Percentiles rank a stretch among this genome's conserved stretches.
Evolutionary conservation across 2,888 invertebrate genomes (phyloP).

Genomic region (Allygus modestus): DNA sequence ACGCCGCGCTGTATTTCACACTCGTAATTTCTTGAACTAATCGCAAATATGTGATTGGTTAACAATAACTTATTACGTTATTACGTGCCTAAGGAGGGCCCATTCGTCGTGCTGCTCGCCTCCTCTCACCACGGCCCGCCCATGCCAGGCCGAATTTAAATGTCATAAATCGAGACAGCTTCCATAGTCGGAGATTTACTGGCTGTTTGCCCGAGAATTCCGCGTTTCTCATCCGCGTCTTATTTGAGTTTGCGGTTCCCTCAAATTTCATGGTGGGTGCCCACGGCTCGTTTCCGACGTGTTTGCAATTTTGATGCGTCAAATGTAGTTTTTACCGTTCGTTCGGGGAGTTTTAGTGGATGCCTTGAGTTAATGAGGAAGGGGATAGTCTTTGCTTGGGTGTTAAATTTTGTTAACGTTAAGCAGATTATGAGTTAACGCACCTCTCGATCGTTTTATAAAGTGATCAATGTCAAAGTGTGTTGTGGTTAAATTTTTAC

Average conservation of each 20-base stretch:
- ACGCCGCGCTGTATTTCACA: constrained; percentile 52
- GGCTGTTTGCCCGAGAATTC: constrained; percentile 25
- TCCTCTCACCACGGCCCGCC: constrained; percentile 29
- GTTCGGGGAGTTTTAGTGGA: background rate
- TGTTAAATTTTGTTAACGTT: too few species aligned
- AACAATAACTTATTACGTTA: constrained; percentile 59
- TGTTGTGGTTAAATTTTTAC: too few species aligned
- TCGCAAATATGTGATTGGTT: constrained; percentile 59
- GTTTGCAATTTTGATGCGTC: background rate
- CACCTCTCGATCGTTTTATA: too few species aligned
- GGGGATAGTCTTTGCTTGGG: too few species aligned
- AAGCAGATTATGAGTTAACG: too few species aligned
- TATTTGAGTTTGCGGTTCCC: constrained; percentile 44
- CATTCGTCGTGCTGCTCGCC: constrained; percentile 31
- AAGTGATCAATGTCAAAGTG: too few species aligned
- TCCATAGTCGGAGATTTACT: constrained; percentile 44
- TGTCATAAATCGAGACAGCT: constrained; percentile 45
- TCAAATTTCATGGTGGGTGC: constrained; percentile 20
- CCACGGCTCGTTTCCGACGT: constrained; percentile 1
- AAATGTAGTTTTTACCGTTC: constrained; percentile 6
- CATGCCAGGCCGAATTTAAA: constrained; percentile 40
- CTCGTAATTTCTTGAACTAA: constrained; percentile 55
- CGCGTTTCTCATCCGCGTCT: constrained; percentile 4
- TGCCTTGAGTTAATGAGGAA: too few species aligned
- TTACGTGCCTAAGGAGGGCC: constrained; percentile 43